Conservation (phyloP, 2,113 vertebrate genomes). For the Pitta sordida region DNA sequence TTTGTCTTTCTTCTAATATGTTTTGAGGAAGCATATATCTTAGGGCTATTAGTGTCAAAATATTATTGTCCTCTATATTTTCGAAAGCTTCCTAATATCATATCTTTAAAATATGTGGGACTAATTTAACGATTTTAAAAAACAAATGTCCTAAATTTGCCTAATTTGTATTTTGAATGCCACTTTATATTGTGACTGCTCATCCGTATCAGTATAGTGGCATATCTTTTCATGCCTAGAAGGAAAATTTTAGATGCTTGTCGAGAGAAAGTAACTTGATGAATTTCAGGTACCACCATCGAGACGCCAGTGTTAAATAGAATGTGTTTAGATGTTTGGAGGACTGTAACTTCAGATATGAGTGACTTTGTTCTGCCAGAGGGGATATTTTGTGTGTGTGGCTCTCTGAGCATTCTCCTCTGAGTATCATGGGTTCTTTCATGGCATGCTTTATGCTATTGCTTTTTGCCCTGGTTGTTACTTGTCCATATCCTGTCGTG, state of each 20-base stretch:
- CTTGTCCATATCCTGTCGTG: not conserved
- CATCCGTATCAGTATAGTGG: accelerated
- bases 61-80: not conserved
- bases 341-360: not conserved
- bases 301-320: not conserved
- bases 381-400: not conserved
- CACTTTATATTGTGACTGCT: not conserved
- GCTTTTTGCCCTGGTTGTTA: not conserved
- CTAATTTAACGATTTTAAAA: not conserved
- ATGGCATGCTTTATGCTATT: not conserved
- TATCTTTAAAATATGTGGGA: not conserved
- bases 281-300: not conserved
- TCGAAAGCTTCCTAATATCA: not conserved
- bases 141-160: not conserved
- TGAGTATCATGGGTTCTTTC: not conserved
- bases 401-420: not conserved
- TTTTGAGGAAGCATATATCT: not conserved
- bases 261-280: not conserved
- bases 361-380: not conserved
- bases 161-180: not conserved
- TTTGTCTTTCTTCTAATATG: not conserved
- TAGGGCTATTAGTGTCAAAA: not conserved
- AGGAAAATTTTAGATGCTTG: not conserved
- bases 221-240: not conserved
- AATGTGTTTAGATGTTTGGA: not conserved